These are phyloP conservation scores for Hiodon tergisus DNA, from an alignment of 2,113 vertebrate genomes.

Conservation along the genomic window DNA sequence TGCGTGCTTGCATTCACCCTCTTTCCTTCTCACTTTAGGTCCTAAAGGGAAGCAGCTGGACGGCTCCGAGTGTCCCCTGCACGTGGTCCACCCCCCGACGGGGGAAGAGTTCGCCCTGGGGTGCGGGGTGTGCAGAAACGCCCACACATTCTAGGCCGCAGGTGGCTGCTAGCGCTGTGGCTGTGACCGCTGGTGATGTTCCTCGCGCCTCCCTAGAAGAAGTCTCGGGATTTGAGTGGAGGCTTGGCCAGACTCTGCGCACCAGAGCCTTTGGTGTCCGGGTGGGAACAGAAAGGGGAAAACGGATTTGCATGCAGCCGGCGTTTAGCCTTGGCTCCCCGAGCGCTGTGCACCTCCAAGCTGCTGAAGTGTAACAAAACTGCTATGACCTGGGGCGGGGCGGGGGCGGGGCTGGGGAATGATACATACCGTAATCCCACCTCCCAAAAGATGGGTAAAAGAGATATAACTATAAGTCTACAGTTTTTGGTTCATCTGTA, in stretches of 20 bases:
- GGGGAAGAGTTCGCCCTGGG: slow-evolving; percentile 97
- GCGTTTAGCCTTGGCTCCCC: slow-evolving; percentile 64
- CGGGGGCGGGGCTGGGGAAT: too few species aligned
- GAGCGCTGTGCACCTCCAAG: slow-evolving; percentile 80
- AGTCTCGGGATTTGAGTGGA: too few species aligned
- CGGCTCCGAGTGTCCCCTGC: slow-evolving; percentile 93
- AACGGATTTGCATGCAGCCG: slow-evolving; percentile 94
- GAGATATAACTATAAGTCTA: slow-evolving; percentile 79
- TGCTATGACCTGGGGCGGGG: slow-evolving; percentile 35
- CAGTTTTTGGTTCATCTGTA: slow-evolving; percentile 93
- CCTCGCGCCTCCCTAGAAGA: too few species aligned
- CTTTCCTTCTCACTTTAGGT: slow-evolving; percentile 58
- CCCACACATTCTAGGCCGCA: slow-evolving; percentile 88
- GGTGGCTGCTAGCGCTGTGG: neutral
- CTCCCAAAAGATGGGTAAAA: slow-evolving; percentile 29
- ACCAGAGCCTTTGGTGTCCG: too few species aligned
- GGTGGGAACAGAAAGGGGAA: too few species aligned
- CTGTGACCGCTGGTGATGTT: too few species aligned
- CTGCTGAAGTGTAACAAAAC: slow-evolving; percentile 63
- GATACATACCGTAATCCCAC: too few species aligned
- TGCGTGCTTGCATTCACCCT: neutral
- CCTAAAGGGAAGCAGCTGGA: slow-evolving; percentile 98
- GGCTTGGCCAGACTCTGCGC: too few species aligned
- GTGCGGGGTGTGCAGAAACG: slow-evolving; percentile 97
- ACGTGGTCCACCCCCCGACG: slow-evolving; percentile 93